Evolutionary conservation across 1,140 invertebrate genomes (phyloP).

Genomic region (Drosophila bocqueti): DNA sequence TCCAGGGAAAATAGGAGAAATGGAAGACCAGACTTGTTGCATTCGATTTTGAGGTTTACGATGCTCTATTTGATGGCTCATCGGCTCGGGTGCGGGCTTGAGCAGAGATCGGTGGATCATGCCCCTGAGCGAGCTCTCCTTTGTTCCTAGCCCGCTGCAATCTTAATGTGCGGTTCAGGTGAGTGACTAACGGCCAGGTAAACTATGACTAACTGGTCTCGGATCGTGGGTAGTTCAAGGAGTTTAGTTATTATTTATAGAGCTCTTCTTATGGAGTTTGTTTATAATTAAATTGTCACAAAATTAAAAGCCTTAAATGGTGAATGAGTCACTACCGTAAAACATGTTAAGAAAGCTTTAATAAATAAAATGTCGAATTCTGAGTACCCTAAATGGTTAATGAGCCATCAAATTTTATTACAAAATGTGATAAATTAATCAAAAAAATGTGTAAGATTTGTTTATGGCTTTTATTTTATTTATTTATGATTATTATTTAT

Average conservation of each 20-base stretch:
- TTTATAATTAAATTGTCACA: neutral
- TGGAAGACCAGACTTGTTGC: slow-evolving; percentile 11
- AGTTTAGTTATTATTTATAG: slow-evolving; percentile 18
- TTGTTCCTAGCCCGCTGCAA: slow-evolving; percentile 29
- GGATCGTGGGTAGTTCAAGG: slow-evolving; percentile 22
- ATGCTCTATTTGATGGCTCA: slow-evolving; percentile 50
- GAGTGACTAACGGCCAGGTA: slow-evolving; percentile 47
- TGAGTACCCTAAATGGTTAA: neutral
- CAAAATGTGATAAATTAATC: neutral
- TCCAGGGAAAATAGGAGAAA: slow-evolving; percentile 8
- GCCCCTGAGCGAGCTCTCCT: slow-evolving; percentile 20
- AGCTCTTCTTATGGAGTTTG: neutral
- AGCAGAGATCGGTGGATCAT: slow-evolving; percentile 32
- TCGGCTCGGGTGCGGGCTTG: slow-evolving; percentile 11
- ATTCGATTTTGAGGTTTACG: slow-evolving; percentile 25
- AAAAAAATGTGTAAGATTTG: neutral
- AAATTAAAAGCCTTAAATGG: neutral
- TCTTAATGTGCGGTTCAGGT: slow-evolving; percentile 36
- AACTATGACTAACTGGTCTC: slow-evolving; percentile 47
- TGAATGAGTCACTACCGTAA: neutral
- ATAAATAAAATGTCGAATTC: neutral
- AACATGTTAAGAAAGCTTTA: neutral
- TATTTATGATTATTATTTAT: slow-evolving; percentile 5
- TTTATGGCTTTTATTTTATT: slow-evolving; percentile 1
- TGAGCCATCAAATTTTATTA: slow-evolving; percentile 6